phyloP scores from a whole-genome alignment of 2,888 invertebrate species.

The Hydroisotoma schaefferi region DNA sequence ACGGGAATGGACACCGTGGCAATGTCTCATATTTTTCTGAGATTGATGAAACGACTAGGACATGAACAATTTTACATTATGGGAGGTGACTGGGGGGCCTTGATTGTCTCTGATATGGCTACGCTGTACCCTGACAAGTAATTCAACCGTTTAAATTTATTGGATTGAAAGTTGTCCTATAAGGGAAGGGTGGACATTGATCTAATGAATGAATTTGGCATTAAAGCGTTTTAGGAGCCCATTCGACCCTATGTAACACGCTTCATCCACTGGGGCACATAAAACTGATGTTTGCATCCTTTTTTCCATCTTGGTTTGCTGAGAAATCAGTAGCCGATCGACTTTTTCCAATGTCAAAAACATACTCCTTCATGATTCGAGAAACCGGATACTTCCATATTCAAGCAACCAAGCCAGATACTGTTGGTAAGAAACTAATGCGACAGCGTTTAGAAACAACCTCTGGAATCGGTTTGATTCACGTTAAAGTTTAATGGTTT shows the following conservation, averaged over 20 bases:
- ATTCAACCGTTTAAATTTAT: background rate
- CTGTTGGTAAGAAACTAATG: constrained; percentile 71
- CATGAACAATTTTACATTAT: constrained; percentile 64
- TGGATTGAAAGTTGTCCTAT: background rate
- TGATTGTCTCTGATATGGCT: constrained; percentile 52
- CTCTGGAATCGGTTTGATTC: too few relatives aligned
- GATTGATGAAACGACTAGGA: constrained; percentile 69
- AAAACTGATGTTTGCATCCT: constrained; percentile 45
- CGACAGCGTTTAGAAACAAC: too few relatives aligned
- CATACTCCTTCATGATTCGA: constrained; percentile 49
- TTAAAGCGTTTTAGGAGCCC: constrained; percentile 58
- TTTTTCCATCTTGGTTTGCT: constrained; percentile 47
- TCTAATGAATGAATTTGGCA: background rate
- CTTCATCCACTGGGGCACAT: constrained; percentile 49
- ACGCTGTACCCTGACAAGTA: constrained; percentile 50
- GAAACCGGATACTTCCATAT: constrained; percentile 64
- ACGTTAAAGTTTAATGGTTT: too few relatives aligned
- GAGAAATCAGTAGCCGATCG: constrained; percentile 45
- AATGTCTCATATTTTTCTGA: constrained; percentile 61
- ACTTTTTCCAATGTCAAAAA: constrained; percentile 49
- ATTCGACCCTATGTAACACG: constrained; percentile 62
- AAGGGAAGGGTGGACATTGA: background rate
- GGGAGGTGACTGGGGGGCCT: constrained; percentile 56
- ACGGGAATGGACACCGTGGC: constrained; percentile 52
- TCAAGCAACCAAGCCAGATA: constrained; percentile 86